These are phyloP conservation scores for Cyprinodon brontotheroides DNA, from an alignment of 2,113 vertebrate genomes.

Conservation along the genomic window DNA sequence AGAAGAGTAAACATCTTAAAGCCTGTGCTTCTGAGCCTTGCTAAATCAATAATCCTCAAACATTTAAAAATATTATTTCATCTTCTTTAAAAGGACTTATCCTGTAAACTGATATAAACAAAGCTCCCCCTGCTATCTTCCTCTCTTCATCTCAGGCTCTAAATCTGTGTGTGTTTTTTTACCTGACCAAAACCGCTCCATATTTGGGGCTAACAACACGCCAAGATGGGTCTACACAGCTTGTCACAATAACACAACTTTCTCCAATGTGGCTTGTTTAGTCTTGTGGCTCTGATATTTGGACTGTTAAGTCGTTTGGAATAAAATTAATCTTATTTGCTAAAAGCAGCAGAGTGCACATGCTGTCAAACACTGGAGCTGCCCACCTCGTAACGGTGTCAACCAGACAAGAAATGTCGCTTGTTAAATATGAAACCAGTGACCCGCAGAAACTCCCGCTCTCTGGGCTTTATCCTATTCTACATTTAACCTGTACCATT, in stretches of 20 bases:
- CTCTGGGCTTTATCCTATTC: constrained; percentile 21
- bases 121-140: constrained; percentile 6
- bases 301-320: constrained; percentile 57
- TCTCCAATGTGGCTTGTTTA: constrained; percentile 72
- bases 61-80: constrained; percentile 2
- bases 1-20: background rate
- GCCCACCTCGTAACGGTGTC: constrained; percentile 67
- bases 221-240: constrained; percentile 62
- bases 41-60: background rate
- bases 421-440: constrained; percentile 61
- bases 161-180: constrained; percentile 31
- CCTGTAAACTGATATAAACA: constrained; percentile 33
- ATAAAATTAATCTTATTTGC: constrained; percentile 62
- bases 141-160: constrained; percentile 8
- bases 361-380: constrained; percentile 69
- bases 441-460: constrained; percentile 44
- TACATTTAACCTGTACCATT: constrained; percentile 21
- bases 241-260: constrained; percentile 63
- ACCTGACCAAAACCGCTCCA: constrained; percentile 68
- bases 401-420: constrained; percentile 67
- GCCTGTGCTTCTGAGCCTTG: too few species aligned
- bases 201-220: constrained; percentile 70
- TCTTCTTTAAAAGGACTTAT: constrained; percentile 23
- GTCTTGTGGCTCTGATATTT: constrained; percentile 72
- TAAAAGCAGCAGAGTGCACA: constrained; percentile 60